A percentile compares a stretch with the other conserved stretches of the same genome.
phyloP scores from a whole-genome alignment of 2,888 invertebrate genomes.

The Drosophila monieri region DNA sequence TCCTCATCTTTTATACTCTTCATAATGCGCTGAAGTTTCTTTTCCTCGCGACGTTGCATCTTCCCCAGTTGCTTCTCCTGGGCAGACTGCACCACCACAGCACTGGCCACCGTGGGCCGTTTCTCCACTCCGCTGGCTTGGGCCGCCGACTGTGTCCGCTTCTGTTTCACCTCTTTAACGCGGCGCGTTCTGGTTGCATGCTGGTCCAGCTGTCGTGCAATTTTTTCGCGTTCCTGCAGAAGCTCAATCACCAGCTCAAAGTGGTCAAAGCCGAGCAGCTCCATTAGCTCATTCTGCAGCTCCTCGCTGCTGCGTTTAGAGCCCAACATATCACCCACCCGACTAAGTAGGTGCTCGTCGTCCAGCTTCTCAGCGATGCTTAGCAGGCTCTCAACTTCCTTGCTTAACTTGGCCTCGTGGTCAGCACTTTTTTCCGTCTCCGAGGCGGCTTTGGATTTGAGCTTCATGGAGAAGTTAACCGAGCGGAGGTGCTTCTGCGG shows the following conservation, averaged over 20 bases:
- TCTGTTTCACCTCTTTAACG: conserved; percentile 70
- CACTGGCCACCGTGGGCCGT: conserved; percentile 89
- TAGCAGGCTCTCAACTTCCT: conserved; percentile 65
- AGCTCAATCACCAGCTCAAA: conserved; percentile 90
- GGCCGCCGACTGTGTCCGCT: conserved; percentile 48
- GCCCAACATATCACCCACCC: conserved; percentile 85
- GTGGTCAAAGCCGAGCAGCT: conserved; percentile 92
- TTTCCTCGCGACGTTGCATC: conserved; percentile 92
- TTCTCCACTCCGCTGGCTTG: conserved; percentile 44
- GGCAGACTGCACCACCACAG: conserved; percentile 93
- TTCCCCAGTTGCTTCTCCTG: conserved; percentile 91
- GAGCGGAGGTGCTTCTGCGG: conserved; percentile 57
- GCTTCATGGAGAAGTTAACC: conserved; percentile 74
- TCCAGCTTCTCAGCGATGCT: conserved; percentile 72
- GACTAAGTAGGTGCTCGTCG: conserved; percentile 62
- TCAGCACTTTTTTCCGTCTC: background rate
- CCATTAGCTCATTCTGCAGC: conserved; percentile 93
- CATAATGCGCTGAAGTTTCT: conserved; percentile 86
- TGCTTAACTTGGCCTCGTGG: conserved; percentile 52
- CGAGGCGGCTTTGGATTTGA: conserved; percentile 23
- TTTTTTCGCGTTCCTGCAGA: conserved; percentile 87
- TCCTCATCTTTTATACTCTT: conserved; percentile 74
- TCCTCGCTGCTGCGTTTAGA: conserved; percentile 87
- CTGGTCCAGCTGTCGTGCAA: conserved; percentile 82
- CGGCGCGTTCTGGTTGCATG: conserved; percentile 72